Evolutionary conservation across 2,888 invertebrate genomes (phyloP).

Genomic region (Netelia virgata): DNA sequence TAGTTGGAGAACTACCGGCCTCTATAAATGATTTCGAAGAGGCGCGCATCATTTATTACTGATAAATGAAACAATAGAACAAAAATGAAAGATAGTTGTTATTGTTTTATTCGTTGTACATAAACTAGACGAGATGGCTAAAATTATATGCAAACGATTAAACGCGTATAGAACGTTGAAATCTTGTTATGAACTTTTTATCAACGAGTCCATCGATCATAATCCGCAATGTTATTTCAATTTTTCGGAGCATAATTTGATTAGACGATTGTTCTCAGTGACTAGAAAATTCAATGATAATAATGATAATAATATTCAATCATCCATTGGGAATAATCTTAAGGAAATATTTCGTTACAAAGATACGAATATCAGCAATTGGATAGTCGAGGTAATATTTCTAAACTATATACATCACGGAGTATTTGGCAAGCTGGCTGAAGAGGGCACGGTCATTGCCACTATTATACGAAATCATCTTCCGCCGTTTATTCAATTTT

Average conservation of each 20-base stretch:
- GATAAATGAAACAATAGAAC: constrained; percentile 14
- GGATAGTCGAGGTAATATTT: constrained; percentile 83
- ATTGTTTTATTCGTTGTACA: neutral
- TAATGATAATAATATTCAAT: constrained; percentile 12
- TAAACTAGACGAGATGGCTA: constrained; percentile 25
- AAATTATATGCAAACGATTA: constrained; percentile 31
- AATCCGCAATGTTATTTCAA: neutral
- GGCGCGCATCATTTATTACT: neutral
- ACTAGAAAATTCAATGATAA: neutral
- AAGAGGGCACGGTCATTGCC: neutral
- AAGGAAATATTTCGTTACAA: constrained; percentile 80
- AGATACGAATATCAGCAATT: constrained; percentile 81
- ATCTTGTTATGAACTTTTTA: constrained; percentile 16
- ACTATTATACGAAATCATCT: constrained; percentile 6
- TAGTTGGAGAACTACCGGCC: no score
- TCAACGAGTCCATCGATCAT: constrained; percentile 22
- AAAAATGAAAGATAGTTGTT: neutral
- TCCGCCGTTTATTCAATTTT: constrained; percentile 70
- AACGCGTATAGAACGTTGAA: constrained; percentile 16
- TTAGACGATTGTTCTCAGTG: neutral
- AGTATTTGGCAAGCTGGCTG: neutral
- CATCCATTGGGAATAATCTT: constrained; percentile 74
- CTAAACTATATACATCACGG: neutral
- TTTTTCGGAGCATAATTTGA: constrained; percentile 21
- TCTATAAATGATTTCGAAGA: neutral